phyloP scores from a whole-genome alignment of 2,797 vertebrate species.

The Gymnoscopelus microlampas region DNA sequence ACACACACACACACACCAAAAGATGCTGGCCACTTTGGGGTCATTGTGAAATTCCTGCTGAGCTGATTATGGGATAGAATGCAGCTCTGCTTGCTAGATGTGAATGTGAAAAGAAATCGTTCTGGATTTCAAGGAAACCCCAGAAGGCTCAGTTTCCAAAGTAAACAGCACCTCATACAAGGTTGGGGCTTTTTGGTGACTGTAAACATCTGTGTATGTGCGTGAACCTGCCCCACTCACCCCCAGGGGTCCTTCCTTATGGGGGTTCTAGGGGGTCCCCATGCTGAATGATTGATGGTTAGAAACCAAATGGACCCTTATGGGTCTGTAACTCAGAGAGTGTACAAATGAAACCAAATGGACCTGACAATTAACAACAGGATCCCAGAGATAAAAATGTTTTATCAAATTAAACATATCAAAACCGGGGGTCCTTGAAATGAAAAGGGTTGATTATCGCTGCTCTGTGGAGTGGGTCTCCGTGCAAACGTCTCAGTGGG shows the following conservation, averaged over 20 bases:
- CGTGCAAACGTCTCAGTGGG: too few relatives aligned
- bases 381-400: too few relatives aligned
- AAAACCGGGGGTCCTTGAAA: background rate
- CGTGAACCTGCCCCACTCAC: slow-evolving; percentile 4
- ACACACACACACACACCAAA: too few relatives aligned
- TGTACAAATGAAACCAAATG: too few relatives aligned
- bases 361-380: too few relatives aligned
- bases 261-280: slow-evolving; percentile 29
- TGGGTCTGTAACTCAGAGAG: too few relatives aligned
- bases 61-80: slow-evolving; percentile 14
- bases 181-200: slow-evolving; percentile 24
- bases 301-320: too few relatives aligned
- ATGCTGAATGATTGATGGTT: too few relatives aligned
- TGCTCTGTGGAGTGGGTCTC: slow-evolving; percentile 11
- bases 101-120: slow-evolving; percentile 24
- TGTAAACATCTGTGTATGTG: slow-evolving; percentile 18
- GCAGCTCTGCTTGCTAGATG: slow-evolving; percentile 24
- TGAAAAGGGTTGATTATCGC: slow-evolving; percentile 1
- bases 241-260: background rate
- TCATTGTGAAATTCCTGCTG: slow-evolving; percentile 26
- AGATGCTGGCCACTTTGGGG: slow-evolving; percentile 12
- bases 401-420: too few relatives aligned
- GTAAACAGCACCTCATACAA: slow-evolving; percentile 45
- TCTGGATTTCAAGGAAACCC: slow-evolving; percentile 33
- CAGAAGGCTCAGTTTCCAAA: slow-evolving; percentile 34